Evolutionary conservation across 2,888 invertebrate genomes (phyloP).

Genomic region (Euplexia lucipara): DNA sequence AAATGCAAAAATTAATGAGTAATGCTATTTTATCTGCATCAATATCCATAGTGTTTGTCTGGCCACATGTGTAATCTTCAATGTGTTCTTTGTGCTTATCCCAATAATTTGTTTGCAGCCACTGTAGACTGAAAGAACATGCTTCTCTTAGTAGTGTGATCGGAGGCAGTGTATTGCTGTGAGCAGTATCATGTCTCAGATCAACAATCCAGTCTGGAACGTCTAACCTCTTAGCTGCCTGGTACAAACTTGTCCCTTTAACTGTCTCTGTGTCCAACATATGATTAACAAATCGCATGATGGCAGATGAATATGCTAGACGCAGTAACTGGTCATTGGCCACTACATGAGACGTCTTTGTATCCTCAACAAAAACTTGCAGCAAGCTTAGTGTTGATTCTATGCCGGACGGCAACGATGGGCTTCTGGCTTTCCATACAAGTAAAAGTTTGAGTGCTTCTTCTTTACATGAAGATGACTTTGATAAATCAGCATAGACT

Average conservation of each 20-base stretch:
- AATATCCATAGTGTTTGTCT: slow-evolving; percentile 67
- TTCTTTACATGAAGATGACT: slow-evolving; percentile 74
- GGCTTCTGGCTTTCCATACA: slow-evolving; percentile 91
- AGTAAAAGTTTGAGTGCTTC: slow-evolving; percentile 86
- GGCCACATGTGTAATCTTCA: slow-evolving; percentile 81
- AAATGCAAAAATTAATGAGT: slow-evolving; percentile 81
- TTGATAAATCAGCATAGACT: slow-evolving; percentile 85
- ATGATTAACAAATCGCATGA: slow-evolving; percentile 93
- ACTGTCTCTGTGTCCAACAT: slow-evolving; percentile 90
- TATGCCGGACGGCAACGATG: slow-evolving; percentile 91
- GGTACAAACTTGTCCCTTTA: slow-evolving; percentile 89
- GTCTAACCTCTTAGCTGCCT: slow-evolving; percentile 92
- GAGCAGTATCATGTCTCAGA: slow-evolving; percentile 95
- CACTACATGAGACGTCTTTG: slow-evolving; percentile 66
- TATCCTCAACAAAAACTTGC: slow-evolving; percentile 87
- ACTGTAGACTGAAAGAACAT: slow-evolving; percentile 91
- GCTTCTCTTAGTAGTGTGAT: slow-evolving; percentile 92
- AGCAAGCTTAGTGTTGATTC: slow-evolving; percentile 91
- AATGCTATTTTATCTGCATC: slow-evolving; percentile 76
- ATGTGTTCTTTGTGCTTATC: slow-evolving; percentile 88
- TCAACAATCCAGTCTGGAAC: slow-evolving; percentile 96
- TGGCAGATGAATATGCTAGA: slow-evolving; percentile 91
- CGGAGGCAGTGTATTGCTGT: slow-evolving; percentile 93
- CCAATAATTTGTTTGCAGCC: slow-evolving; percentile 94
- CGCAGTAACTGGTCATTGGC: slow-evolving; percentile 86